Evolutionary conservation across 2,888 invertebrate species (phyloP), one percentile per base, ranked within the genome.

Genomic region (Zaprionus bogoriensis): DNA sequence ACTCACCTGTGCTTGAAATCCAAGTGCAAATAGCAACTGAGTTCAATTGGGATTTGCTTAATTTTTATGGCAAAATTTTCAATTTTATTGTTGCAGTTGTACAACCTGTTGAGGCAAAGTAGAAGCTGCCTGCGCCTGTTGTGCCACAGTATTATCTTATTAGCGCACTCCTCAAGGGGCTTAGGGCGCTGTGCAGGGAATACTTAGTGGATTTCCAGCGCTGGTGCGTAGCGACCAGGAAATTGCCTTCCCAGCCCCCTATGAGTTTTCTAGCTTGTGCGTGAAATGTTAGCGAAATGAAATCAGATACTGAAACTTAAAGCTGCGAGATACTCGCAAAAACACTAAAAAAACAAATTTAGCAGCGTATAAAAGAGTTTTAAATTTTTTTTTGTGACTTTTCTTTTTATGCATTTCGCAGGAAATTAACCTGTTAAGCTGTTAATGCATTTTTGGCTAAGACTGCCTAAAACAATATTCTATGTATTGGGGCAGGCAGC

Each of bases 1-100:
- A 4, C 25, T 28, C 12, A 68, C 47, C 54, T 55, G n/a, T n/a
- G n/a, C n/a, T n/a, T n/a, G 39, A 19, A 4, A n/a, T 28, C 3
- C 0, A 12, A 1, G 1, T 0, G n/a, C 9, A 47, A 32, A 10
- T 36, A 1, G 12, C n/a, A 20, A 27, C 12, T 14, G n/a, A n/a
- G n/a, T 12, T 2, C 12, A 12, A 28, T 28, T n/a, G 28, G 28
- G 7, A 12, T 4, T 12, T 30, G 17, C 14, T 14, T 32, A 2
- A 14, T 4, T 2, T 27, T 27, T 0, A 27, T 10, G 3, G 7
- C 9, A 3, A 2, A 5, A 6, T 14, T 7, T 14, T 32, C 7
- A 32, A 32, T 14, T 32, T 27, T 27, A 10, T 27, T 27, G 10
- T 27, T 27, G 9, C 10, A 27, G 2, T 27, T 27, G 27, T 27